phyloP scores from a whole-genome alignment of 1,140 invertebrate species.

The Oedothorax gibbosus region DNA sequence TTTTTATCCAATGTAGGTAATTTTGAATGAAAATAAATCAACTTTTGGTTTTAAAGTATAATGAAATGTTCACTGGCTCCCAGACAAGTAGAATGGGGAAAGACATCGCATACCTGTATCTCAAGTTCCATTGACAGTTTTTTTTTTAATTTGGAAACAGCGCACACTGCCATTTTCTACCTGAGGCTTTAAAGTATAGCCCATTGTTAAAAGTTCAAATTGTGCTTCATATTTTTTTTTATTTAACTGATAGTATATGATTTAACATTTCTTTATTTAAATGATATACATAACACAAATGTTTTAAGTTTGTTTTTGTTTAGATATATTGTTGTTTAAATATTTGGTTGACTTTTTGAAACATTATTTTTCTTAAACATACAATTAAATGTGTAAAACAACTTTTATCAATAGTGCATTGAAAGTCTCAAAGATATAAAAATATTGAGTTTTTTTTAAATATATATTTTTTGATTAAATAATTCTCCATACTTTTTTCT shows the following conservation, averaged over 20 bases:
- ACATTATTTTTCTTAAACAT: neutral
- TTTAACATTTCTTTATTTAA: neutral
- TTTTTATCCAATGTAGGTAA: too few species aligned
- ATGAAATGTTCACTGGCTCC: neutral
- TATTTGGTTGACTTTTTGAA: neutral
- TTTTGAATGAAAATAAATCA: neutral
- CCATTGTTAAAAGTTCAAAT: slow-evolving; percentile 1
- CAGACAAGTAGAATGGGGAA: neutral
- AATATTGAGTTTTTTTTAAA: neutral
- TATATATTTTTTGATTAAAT: neutral
- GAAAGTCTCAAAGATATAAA: neutral
- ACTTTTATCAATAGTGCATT: too few species aligned
- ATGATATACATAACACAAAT: neutral
- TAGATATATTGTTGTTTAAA: neutral
- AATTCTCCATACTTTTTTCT: too few species aligned
- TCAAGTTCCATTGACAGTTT: slow-evolving; percentile 49
- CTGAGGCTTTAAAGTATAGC: slow-evolving; percentile 32
- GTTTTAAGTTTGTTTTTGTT: neutral
- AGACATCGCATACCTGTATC: slow-evolving; percentile 35
- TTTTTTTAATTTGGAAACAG: slow-evolving; percentile 46
- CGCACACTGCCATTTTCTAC: slow-evolving; percentile 32
- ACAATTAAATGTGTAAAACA: neutral
- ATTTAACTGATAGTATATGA: too few species aligned
- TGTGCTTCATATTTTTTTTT: slow-evolving; percentile 1
- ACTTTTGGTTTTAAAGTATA: neutral